A percentile compares a stretch with the other conserved stretches of the same genome.
Evolutionary conservation across 2,797 vertebrate species (phyloP).

Genomic region (Mormyrops attenuatus): DNA sequence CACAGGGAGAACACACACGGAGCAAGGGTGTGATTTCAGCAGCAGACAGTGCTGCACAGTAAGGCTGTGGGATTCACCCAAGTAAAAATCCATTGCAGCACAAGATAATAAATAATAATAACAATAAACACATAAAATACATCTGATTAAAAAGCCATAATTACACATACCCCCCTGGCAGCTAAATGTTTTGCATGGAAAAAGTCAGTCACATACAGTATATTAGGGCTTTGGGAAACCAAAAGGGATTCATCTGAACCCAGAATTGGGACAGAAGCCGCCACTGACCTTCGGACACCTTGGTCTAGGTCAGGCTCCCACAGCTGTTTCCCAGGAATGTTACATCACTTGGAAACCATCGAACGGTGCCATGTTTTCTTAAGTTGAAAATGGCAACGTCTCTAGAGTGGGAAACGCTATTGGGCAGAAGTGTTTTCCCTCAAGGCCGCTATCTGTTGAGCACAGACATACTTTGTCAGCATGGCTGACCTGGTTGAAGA

Average conservation of each 20-base stretch:
- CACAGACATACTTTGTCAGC: neutral
- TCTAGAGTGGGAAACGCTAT: neutral
- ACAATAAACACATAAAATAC: neutral
- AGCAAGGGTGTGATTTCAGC: neutral
- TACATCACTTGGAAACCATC: neutral
- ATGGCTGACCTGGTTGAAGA: neutral
- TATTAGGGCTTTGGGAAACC: neutral
- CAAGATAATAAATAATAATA: neutral
- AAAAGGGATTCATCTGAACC: neutral
- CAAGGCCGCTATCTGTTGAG: constrained; percentile 2
- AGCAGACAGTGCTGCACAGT: neutral
- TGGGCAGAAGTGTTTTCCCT: neutral
- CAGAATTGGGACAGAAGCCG: neutral
- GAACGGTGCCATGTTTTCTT: neutral
- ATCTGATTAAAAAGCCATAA: neutral
- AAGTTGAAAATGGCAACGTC: neutral
- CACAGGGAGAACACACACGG: neutral
- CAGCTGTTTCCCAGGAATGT: neutral
- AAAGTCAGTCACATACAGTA: neutral
- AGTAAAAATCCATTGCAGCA: neutral
- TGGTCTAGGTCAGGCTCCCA: neutral
- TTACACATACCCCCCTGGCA: neutral
- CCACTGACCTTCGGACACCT: neutral
- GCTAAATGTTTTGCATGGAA: neutral
- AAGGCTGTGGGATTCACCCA: neutral